Base-by-base conservation (phyloP, 2,113 vertebrate genomes). In the Scytalopus superciliaris region DNA sequence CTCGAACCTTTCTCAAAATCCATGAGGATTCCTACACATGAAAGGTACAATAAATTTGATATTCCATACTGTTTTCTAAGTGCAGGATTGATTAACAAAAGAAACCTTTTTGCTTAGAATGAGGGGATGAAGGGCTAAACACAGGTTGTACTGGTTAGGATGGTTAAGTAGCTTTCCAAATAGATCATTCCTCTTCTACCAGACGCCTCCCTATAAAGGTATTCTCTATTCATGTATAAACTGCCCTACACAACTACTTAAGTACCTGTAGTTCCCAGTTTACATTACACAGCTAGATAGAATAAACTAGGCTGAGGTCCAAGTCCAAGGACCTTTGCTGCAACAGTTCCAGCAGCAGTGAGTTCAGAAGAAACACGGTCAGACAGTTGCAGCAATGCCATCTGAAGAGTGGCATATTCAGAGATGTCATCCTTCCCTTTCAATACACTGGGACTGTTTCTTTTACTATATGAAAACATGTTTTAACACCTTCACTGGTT, bases 211-310 rank as follows among this genome's bases (percentile, higher is more conserved):
- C 24, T n/a, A 3, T 3, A 66, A 40, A 47, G 9, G n/a, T 4
- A 8, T 14, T 57, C 17, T 72, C 67, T 44, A 11, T 0, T 7
- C 31, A 19, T 19, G 56, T 19, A 9, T 12, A 44, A 64, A 28
- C 15, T 57, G 55, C 80, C 44, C 64, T 2, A 8, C 9, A 1
- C 10, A 82, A 42, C 39, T 23, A 19, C 28, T 22, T 19, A 52
- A 47, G 39, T 22, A 40, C 12, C 62, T 47, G 30, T 3, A 31
- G 17, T 19, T 63, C 22, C 39, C 31, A 39, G 25, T 31, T 73
- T 28, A 12, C 6, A 14, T 0, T 42, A 39, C 0, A 0, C 2
- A 40, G 10, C 19, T 16, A 45, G 10, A 14, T 14, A 17, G 47
- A 79, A 63, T 13, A 69, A 75, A 44, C 2, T 1, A 70, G 30